Percentiles rank a stretch among this genome's conserved stretches.
These are phyloP conservation scores for Squalus acanthias DNA, from an alignment of 2,797 vertebrate species.

Conservation along the genomic window DNA sequence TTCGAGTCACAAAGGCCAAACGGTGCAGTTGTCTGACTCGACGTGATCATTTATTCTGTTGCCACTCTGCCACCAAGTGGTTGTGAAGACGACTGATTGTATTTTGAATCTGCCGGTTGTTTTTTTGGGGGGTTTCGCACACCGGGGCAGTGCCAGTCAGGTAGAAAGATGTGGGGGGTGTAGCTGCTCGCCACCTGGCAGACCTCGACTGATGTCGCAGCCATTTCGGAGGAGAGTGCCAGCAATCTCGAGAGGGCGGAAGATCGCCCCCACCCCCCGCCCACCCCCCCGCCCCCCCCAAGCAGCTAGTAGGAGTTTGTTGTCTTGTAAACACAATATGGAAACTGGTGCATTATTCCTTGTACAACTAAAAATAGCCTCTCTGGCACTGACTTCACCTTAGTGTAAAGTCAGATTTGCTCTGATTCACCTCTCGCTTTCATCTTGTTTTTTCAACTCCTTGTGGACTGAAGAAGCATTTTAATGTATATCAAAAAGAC, in stretches of 20 bases:
- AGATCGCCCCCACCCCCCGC: too few relatives aligned
- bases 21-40: neutral
- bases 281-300: too few relatives aligned
- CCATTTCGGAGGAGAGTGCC: neutral
- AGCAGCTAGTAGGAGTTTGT: neutral
- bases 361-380: neutral
- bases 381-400: neutral
- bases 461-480: neutral
- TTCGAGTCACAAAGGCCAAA: neutral
- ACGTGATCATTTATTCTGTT: neutral
- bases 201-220: neutral
- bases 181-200: neutral
- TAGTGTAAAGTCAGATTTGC: neutral
- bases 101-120: neutral
- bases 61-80: conserved; percentile 4
- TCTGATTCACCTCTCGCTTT: neutral
- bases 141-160: neutral
- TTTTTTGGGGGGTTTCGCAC: neutral
- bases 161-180: neutral
- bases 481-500: neutral
- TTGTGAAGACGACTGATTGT: neutral
- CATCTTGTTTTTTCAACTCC: neutral
- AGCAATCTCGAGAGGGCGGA: too few relatives aligned
- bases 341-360: neutral
- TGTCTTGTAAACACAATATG: neutral